Evolutionary conservation across 1,140 invertebrate species (phyloP), one percentile per base, ranked within the genome.

Genomic region (Hesperophylax magnus): DNA sequence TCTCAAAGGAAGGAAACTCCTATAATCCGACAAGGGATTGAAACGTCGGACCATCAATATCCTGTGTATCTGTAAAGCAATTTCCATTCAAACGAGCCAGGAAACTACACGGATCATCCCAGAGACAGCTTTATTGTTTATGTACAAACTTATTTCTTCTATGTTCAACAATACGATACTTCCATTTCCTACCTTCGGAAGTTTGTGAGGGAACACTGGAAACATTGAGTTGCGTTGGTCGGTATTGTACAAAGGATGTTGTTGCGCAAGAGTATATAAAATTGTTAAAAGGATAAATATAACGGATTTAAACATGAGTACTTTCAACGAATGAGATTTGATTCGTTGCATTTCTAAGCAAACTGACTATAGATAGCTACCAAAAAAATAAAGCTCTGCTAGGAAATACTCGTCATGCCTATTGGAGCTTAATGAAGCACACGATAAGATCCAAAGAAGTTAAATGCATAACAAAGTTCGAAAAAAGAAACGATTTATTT

Each of bases 271-370:
- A 52, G 69, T 72, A 56, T 72, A 72, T 72, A 72, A 52, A 72
- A 52, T 72, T 72, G 69, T 72, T 56, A 53, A 72, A 72, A 72
- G 20, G 69, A 72, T 72, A 72, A 72, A 72, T 72, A 72, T 56
- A 72, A 72, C 69, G 22, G 52, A 54, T 24, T 54, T 72, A 22
- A 52, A 72, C 56, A 14, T 56, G 52, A 47, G 39, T 47, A 47
- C 39, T 47, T 72, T 72, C 52, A 72, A 72, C 18, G 69, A 53
- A 72, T 53, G 52, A 72, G 69, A 22, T 72, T 72, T 56, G 69
- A 72, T 54, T 54, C n/a, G 18, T 24, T 27, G 52, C 52, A 52
- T 53, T 54, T 72, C 22, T 56, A 72, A 14, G 20, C 69, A 31
- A 17, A 18, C 27, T 34, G 17, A 0, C 65, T 52, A 1, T 17